Base-by-base conservation (phyloP, 2,113 vertebrate genomes). In the Cebus imitator region DNA sequence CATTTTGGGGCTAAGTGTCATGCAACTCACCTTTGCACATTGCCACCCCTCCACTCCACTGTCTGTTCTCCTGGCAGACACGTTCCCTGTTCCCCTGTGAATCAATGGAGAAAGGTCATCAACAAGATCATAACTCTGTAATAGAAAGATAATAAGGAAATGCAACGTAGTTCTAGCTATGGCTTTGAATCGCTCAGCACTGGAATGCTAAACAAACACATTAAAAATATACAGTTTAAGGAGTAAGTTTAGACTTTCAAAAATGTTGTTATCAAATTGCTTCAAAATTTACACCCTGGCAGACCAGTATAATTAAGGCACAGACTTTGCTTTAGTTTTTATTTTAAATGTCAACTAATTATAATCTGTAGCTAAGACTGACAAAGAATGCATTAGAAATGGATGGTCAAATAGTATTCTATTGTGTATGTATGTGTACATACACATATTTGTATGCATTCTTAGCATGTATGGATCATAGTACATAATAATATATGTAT, bases 31-130 rank as follows among this genome's bases (percentile, higher is more conserved):
- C 99, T 98, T 97, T 99, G 98, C 99, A 99, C 5, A 93, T 85
- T 0, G 99, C 99, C 55, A 98, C 98, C 37, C 82, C 97, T 96
- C 99, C 99, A 84, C 99, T 99, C 99, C 99, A 99, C 2, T 97
- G 98, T 96, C 97, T 94, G 52, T 99, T 99, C 94, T 98, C 99
- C 94, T 99, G 99, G 97, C 99, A 99, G 81, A 98, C 98, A 70
- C 99, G 99, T 96, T 99, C 98, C 66, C 97, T 82, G 97, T 99
- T 98, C 93, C 99, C 99, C 99, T 99, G 98, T 93, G 82, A 95
- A 96, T 78, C 11, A 97, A 94, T 25, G 93, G 40, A 92, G 93
- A 97, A 73, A 10, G 3, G 14, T 95, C 61, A 97, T 61, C 89
- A 30, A 94, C 87, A 75, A 95, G 35, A 64, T 30, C 0, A 6